Evolutionary conservation across 2,888 invertebrate genomes (phyloP).

Genomic region (Monochamus alternatus): DNA sequence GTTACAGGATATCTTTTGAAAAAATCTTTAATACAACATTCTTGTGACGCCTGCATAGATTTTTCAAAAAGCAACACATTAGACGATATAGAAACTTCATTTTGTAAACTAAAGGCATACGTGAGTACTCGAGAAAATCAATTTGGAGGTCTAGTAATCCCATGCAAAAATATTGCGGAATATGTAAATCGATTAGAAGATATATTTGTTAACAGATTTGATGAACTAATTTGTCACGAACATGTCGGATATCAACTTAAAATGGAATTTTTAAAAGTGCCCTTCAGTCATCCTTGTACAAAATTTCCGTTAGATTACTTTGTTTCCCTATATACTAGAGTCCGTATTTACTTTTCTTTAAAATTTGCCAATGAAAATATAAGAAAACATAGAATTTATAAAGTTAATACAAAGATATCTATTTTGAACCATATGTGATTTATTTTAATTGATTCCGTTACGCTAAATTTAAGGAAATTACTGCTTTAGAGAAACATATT

Average conservation of each 20-base stretch:
- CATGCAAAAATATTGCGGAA: background rate
- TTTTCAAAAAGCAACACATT: background rate
- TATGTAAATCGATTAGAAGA: conserved; percentile 5
- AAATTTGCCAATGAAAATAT: conserved; percentile 4
- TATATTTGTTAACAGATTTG: background rate
- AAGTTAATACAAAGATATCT: too few relatives aligned
- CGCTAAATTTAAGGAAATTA: too few relatives aligned
- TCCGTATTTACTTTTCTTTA: conserved; percentile 32
- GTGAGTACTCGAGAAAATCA: background rate
- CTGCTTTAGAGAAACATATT: too few relatives aligned
- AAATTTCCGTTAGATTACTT: conserved; percentile 39
- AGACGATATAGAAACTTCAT: background rate
- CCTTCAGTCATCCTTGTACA: conserved; percentile 35
- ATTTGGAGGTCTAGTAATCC: conserved; percentile 8
- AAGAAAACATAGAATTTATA: background rate
- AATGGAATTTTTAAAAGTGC: conserved; percentile 11
- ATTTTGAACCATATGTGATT: too few relatives aligned
- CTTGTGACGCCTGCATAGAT: conserved; percentile 13
- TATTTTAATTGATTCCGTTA: too few relatives aligned
- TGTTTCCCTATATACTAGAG: conserved; percentile 25
- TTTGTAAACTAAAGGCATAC: conserved; percentile 7
- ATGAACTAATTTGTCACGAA: background rate
- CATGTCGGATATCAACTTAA: background rate
- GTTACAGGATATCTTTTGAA: conserved; percentile 24
- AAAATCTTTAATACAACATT: conserved; percentile 28